Conservation (phyloP, 2,888 invertebrate genomes). For the Dolomedes plantarius region DNA sequence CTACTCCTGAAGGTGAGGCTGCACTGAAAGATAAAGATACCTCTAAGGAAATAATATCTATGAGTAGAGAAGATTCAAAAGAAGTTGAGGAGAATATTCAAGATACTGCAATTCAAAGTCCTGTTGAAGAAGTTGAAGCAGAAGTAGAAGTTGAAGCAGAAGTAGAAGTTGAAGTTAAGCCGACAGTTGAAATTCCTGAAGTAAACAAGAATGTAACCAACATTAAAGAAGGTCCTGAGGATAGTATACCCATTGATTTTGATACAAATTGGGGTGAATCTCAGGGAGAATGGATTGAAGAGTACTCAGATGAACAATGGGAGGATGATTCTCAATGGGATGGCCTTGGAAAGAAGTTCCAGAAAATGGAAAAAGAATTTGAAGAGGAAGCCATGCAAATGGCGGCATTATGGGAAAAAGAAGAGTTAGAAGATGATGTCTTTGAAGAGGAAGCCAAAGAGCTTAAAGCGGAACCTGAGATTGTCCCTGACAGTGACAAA, state of each 20-base stretch:
- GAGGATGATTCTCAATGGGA: slow-evolving; percentile 59
- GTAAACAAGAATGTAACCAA: neutral
- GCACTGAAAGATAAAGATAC: neutral
- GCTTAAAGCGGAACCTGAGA: slow-evolving; percentile 15
- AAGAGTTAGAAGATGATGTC: slow-evolving; percentile 62
- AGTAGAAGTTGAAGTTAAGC: slow-evolving; percentile 3
- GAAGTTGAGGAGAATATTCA: neutral
- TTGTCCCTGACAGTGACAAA: slow-evolving; percentile 18
- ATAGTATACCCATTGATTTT: slow-evolving; percentile 54
- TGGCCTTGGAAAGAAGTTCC: slow-evolving; percentile 46
- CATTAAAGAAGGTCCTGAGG: slow-evolving; percentile 17
- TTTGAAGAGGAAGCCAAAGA: slow-evolving; percentile 55
- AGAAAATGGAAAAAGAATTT: slow-evolving; percentile 58
- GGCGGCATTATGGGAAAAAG: slow-evolving; percentile 67
- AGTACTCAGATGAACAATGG: slow-evolving; percentile 67
- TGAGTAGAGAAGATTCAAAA: neutral
- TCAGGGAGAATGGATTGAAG: slow-evolving; percentile 68
- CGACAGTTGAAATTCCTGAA: neutral
- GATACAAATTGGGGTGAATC: slow-evolving; percentile 64
- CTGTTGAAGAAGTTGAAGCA: neutral
- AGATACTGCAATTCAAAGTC: neutral
- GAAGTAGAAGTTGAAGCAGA: slow-evolving; percentile 23
- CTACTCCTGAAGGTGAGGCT: slow-evolving; percentile 12
- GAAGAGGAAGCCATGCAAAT: slow-evolving; percentile 57
- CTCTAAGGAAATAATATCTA: neutral